phyloP scores from a whole-genome alignment of 2,113 vertebrate genomes.

The Saccopteryx bilineata region DNA sequence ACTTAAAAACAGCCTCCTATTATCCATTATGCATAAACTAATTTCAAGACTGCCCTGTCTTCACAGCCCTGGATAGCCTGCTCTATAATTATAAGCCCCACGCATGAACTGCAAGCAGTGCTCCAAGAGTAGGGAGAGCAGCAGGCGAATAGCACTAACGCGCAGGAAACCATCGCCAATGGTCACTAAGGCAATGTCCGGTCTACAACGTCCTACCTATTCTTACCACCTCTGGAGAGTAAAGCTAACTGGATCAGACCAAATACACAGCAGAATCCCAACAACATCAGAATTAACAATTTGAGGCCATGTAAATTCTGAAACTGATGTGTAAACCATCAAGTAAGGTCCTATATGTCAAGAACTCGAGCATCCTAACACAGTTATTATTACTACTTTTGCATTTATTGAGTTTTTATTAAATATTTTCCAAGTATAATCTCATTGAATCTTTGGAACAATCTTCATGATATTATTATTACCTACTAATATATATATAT shows the following conservation, averaged over 20 bases:
- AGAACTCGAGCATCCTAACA: neutral
- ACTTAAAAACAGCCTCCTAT: constrained; percentile 78
- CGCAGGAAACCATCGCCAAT: constrained; percentile 43
- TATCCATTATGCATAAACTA: constrained; percentile 84
- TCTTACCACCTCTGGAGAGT: neutral
- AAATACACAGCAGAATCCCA: neutral
- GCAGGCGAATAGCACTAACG: constrained; percentile 12
- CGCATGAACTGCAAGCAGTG: constrained; percentile 64
- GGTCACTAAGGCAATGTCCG: neutral
- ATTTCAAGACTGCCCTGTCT: constrained; percentile 79
- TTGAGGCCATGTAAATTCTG: neutral
- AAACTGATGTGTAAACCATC: neutral
- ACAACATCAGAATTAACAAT: constrained; percentile 4
- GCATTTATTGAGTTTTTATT: constrained; percentile 27
- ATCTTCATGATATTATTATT: constrained; percentile 9
- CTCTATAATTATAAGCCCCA: constrained; percentile 75
- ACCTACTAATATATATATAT: neutral
- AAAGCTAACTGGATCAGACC: neutral
- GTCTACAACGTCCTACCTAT: neutral
- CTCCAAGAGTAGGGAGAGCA: constrained; percentile 36
- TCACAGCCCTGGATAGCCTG: constrained; percentile 78
- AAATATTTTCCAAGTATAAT: constrained; percentile 31
- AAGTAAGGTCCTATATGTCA: neutral
- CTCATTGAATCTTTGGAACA: constrained; percentile 54
- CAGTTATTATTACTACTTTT: constrained; percentile 22